Evolutionary conservation across 2,888 invertebrate genomes (phyloP), one percentile per base, ranked within the genome.

Genomic region (Agonopterix arenella): DNA sequence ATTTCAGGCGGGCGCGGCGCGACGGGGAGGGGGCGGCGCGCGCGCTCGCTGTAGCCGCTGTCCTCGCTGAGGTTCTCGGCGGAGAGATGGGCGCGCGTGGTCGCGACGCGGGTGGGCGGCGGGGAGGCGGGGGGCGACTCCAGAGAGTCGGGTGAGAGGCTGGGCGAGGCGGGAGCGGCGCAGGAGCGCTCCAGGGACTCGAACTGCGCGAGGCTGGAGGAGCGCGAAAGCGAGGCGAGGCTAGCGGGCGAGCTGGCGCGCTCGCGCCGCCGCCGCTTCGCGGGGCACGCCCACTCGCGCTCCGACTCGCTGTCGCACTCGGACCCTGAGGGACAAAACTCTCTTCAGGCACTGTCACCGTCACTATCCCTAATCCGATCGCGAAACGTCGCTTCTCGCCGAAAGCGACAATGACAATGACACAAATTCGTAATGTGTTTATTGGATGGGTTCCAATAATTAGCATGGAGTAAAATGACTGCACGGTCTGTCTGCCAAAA

Each of bases 181-280:
- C 88, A 89, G 45, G 88, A 86, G 40, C 89, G 91, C 74, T 96
- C 96, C 53, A 96, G 85, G 4, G 94, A 95, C 82, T 96, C 96
- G 79, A 96, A 96, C 80, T 96, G 96, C 55, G 96, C 90, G 56
- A 96, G 89, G 62, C 95, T 95, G 58, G 95, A 95, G 54, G 95
- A 95, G 58, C 96, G 92, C 64, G 94, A 94, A 10, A 94, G 89
- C 46, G 93, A 93, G 71, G 83, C 74, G 68, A 85, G 58, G 80
- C 84, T 86, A 72, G 74, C 61, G 54, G 82, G 85, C 56, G 88
- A 86, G 51, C 70, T 53, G 55, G 79, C 82, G 55, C 83, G 82
- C 66, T 93, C 93, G 67, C 93, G 92, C 55, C 93, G 91, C 52
- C 93, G 90, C 48, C 94, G 89, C 79, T 94, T 94, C 47, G 94